phyloP scores from a whole-genome alignment of 2,888 invertebrate genomes.

The Limenitis camilla region DNA sequence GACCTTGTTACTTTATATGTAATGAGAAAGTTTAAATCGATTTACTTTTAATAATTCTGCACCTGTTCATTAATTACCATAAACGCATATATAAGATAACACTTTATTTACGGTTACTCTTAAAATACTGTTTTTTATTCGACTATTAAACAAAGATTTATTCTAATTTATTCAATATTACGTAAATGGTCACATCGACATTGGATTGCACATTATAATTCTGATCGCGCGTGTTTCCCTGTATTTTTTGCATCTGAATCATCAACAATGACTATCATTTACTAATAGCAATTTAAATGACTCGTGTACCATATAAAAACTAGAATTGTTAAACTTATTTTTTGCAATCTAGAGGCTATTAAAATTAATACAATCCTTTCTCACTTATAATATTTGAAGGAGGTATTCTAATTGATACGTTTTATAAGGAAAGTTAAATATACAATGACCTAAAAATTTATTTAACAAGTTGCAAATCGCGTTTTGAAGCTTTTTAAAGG shows the following conservation, averaged over 20 bases:
- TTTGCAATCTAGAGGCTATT: too few species aligned
- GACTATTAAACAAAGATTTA: background rate
- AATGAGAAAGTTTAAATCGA: too few species aligned
- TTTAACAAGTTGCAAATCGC: background rate
- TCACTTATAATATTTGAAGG: background rate
- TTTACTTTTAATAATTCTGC: too few species aligned
- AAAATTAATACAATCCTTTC: too few species aligned
- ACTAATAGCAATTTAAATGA: constrained; percentile 3
- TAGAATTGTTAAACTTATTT: too few species aligned
- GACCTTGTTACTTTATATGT: too few species aligned
- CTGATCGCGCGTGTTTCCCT: constrained; percentile 43
- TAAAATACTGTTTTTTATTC: background rate
- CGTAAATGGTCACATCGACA: constrained; percentile 22
- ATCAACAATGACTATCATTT: constrained; percentile 28
- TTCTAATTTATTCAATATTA: constrained; percentile 15
- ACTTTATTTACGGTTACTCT: too few species aligned
- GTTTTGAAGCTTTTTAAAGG: background rate
- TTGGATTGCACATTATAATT: constrained; percentile 39
- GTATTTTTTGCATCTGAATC: constrained; percentile 49
- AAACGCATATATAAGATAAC: too few species aligned
- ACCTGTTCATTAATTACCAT: too few species aligned
- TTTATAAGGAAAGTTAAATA: background rate
- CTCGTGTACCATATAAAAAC: too few species aligned
- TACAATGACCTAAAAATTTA: constrained; percentile 8
- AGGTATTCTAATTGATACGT: constrained; percentile 1